Conservation (phyloP, 2,888 invertebrate species). For the Punctoribates punctum region DNA sequence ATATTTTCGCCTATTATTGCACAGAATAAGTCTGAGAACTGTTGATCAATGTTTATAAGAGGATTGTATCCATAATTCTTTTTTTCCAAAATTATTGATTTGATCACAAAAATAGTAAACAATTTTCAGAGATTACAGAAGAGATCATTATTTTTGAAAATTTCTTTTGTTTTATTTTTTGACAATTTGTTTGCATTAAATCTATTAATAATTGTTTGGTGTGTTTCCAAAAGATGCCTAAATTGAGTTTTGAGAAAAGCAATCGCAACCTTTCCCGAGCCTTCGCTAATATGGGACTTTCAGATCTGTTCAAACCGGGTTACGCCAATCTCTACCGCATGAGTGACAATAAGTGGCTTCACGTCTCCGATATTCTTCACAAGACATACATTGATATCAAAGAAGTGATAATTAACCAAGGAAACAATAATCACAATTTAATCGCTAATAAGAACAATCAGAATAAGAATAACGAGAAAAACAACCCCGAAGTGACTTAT, state of each 20-base stretch:
- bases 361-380: conserved; percentile 48
- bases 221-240: conserved; percentile 46
- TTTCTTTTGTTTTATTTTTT: neutral
- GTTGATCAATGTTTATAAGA: neutral
- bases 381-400: conserved; percentile 46
- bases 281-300: conserved; percentile 47
- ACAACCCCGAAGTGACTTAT: conserved; percentile 34
- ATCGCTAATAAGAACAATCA: conserved; percentile 27
- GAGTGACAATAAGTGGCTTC: conserved; percentile 48
- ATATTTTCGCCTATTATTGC: neutral
- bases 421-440: conserved; percentile 1
- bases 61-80: neutral
- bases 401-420: conserved; percentile 30
- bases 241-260: conserved; percentile 45
- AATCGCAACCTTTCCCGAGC: conserved; percentile 46
- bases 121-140: too few species aligned
- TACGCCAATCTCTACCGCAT: conserved; percentile 48
- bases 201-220: neutral
- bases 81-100: neutral
- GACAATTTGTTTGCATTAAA: conserved; percentile 11
- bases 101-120: neutral
- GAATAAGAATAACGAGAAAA: conserved; percentile 22
- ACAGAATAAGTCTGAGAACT: neutral
- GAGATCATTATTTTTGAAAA: too few species aligned
- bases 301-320: conserved; percentile 48